Base-by-base conservation (phyloP, 2,888 invertebrate genomes). In the Graphium colonna region DNA sequence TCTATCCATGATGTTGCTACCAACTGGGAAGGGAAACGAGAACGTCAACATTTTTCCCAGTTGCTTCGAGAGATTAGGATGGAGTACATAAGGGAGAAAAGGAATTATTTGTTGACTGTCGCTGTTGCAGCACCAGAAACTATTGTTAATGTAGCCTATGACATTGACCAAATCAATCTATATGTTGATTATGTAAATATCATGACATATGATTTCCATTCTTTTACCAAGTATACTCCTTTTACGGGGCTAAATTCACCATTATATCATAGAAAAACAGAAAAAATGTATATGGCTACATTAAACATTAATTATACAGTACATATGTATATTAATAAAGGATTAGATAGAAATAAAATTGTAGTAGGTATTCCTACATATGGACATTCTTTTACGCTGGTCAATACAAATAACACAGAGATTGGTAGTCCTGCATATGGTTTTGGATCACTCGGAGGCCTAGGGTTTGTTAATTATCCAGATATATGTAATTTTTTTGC, bases 161-260 rank as follows among this genome's bases (percentile, higher is more conserved):
- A 96, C 74, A 92, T 97, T 9, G 88, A 91, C 15, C 92, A 94
- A 73, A 90, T 97, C 55, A 95, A 95, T 63, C 84, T 93, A 90
- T 96, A 94, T 72, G 93, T 94, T 0, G 97, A 97, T 77, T 96
- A 92, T 83, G 92, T 96, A 0, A 97, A 96, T 76, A 71, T 98
- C n/a, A 97, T 97, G 97, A 92, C 95, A 0, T 98, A 98, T 72
- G 97, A 98, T 76, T 97, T 93, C 70, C 97, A 97, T 77, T 94
- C 92, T 69, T 97, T 92, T 69, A 91, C 93, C 3, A 91, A 91
- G 73, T 92, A 92, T 57, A 93, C 94, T 1, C 97, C 97, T 0
- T 93, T 96, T 62, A 97, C 97, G 13, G 95, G 96, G 0, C 86
- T 96, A 10, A 97, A 98, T 79, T 92, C 97, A 0, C 97, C 97